Percentiles rank a stretch among this genome's conserved stretches.
These are phyloP conservation scores for Lytechinus pictus DNA, from an alignment of 35 echinoderm and acorn worm genomes.

Conservation along the genomic window DNA sequence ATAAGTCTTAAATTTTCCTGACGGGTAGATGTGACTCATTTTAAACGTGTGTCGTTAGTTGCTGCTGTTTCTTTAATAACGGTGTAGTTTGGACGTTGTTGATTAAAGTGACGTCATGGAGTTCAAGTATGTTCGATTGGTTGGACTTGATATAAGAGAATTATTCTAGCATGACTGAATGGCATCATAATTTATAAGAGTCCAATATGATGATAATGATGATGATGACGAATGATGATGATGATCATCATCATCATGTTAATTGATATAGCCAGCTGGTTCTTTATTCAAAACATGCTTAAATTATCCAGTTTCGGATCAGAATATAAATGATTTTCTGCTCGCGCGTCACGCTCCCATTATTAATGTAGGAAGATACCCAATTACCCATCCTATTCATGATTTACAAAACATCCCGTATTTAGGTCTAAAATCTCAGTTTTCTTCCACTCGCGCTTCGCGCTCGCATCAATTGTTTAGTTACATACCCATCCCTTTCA, in stretches of 20 bases:
- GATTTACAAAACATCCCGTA: too few relatives aligned
- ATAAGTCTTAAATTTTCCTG: neutral
- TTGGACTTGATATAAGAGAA: neutral
- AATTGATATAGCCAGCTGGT: too few relatives aligned
- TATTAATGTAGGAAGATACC: too few relatives aligned
- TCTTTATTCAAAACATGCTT: too few relatives aligned
- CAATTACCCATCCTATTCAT: too few relatives aligned
- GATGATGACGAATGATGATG: neutral
- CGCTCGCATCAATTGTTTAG: too few relatives aligned
- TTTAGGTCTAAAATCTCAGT: too few relatives aligned
- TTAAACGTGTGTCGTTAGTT: neutral
- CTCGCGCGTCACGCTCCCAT: too few relatives aligned
- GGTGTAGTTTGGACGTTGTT: neutral
- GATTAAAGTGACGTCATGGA: neutral
- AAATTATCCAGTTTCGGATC: too few relatives aligned
- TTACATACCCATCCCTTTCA: too few relatives aligned
- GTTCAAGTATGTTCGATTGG: neutral
- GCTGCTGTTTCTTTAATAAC: neutral
- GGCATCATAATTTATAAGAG: neutral
- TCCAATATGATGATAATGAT: neutral
- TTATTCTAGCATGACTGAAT: neutral
- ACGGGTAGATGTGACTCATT: neutral
- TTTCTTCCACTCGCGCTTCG: too few relatives aligned
- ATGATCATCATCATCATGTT: neutral
- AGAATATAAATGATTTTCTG: too few relatives aligned